Conservation (phyloP, 1,140 invertebrate genomes). For the Hylaeus volcanicus region DNA sequence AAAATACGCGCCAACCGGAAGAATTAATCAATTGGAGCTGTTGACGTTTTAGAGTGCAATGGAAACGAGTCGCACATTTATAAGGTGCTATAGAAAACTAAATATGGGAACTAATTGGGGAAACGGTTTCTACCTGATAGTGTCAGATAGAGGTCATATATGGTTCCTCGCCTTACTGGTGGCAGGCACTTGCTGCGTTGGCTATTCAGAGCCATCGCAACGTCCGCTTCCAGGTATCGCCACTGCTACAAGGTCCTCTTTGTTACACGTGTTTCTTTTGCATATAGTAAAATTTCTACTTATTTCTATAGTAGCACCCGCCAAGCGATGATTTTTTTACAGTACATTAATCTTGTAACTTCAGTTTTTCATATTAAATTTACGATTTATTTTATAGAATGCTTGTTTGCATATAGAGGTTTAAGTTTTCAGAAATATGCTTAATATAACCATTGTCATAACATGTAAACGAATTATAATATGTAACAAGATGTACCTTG, state of each 20-base stretch:
- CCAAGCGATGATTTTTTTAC: constrained; percentile 31
- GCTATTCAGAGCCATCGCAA: constrained; percentile 86
- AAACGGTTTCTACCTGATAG: constrained; percentile 87
- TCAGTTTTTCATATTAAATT: neutral
- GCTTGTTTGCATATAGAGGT: too few relatives aligned
- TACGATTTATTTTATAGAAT: neutral
- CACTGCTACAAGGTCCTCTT: constrained; percentile 81
- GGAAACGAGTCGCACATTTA: constrained; percentile 36
- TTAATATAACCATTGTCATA: neutral
- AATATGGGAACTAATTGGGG: constrained; percentile 70
- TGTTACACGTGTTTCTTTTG: constrained; percentile 71
- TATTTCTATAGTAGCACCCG: constrained; percentile 36
- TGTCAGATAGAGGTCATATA: constrained; percentile 91
- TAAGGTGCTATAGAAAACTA: constrained; percentile 54
- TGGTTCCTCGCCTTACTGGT: constrained; percentile 89
- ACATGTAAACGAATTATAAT: constrained; percentile 4
- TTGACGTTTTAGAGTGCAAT: constrained; percentile 43
- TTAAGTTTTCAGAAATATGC: constrained; percentile 1
- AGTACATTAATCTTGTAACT: constrained; percentile 13
- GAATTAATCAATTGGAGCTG: constrained; percentile 20
- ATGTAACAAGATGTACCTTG: constrained; percentile 47
- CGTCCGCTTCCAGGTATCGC: constrained; percentile 86
- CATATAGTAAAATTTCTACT: constrained; percentile 55
- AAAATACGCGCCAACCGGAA: constrained; percentile 16
- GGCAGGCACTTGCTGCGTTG: constrained; percentile 90